phyloP scores from a whole-genome alignment of 2,888 invertebrate species.

The Hydrotaea diabolus region DNA sequence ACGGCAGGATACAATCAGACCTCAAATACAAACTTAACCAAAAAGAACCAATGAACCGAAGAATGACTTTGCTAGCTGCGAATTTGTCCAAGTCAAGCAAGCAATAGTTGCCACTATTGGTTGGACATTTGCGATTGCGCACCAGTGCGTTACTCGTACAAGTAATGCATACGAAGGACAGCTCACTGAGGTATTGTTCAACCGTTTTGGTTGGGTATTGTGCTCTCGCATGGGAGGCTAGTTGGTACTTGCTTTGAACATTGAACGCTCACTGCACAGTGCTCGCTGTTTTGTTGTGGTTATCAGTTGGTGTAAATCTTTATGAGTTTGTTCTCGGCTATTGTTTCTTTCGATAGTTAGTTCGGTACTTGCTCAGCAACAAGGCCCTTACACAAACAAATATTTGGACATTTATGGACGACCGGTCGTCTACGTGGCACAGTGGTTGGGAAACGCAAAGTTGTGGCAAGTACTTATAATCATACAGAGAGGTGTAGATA shows the following conservation, averaged over 20 bases:
- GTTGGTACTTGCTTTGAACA: conserved; percentile 13
- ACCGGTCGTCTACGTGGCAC: not conserved
- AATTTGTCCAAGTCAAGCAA: conserved; percentile 7
- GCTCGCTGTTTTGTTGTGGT: conserved; percentile 61
- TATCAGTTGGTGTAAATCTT: conserved; percentile 66
- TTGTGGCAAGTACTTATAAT: no score
- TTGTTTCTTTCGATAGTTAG: conserved; percentile 48
- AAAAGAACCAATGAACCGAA: not conserved
- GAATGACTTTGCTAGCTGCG: conserved; percentile 58
- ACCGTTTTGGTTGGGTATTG: not conserved
- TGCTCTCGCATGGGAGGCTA: not conserved
- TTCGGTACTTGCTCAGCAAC: not conserved
- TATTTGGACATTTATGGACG: not conserved
- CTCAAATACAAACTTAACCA: not conserved
- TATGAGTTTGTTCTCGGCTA: conserved; percentile 66
- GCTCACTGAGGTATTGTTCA: conserved; percentile 8
- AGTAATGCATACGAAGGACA: conserved; percentile 2
- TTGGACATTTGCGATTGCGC: conserved; percentile 53
- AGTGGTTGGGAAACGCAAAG: not conserved
- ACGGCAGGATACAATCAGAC: conserved; percentile 54
- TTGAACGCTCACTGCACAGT: not conserved
- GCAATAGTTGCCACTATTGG: not conserved
- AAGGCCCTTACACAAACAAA: not conserved
- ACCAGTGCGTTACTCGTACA: conserved; percentile 28
- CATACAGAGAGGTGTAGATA: no score